Percentiles rank a stretch among this genome's conserved stretches.
Conservation (phyloP, 2,113 vertebrate species). For the Podilymbus podiceps region DNA sequence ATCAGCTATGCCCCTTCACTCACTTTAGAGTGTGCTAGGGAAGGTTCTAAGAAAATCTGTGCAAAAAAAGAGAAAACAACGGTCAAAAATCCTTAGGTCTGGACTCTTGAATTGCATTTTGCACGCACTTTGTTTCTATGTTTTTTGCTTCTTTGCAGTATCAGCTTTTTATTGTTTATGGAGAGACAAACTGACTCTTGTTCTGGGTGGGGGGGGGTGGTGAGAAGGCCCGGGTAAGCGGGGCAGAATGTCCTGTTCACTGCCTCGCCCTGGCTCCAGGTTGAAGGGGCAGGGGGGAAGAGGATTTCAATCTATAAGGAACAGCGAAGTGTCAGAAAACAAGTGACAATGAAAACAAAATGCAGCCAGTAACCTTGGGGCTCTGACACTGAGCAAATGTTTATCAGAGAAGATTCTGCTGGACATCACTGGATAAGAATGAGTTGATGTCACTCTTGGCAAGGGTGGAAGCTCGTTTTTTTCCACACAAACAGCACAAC, state of each 20-base stretch:
- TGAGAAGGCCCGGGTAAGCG: not conserved
- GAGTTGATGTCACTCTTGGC: constrained; percentile 84
- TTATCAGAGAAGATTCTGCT: constrained; percentile 71
- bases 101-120: not conserved
- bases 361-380: constrained; percentile 60
- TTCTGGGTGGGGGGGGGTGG: not conserved
- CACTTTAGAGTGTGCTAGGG: not conserved
- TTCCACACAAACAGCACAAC: constrained; percentile 72
- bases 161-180: not conserved
- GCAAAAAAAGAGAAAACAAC: not conserved
- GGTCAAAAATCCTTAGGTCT: not conserved
- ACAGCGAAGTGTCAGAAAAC: constrained; percentile 26
- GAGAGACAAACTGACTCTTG: constrained; percentile 18
- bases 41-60: not conserved
- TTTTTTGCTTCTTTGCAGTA: not conserved
- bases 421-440: constrained; percentile 81
- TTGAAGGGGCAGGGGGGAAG: not conserved
- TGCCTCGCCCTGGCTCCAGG: not conserved
- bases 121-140: not conserved
- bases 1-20: not conserved
- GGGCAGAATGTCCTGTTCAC: not conserved
- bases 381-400: constrained; percentile 72
- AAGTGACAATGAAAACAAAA: constrained; percentile 47
- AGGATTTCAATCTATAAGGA: not conserved
- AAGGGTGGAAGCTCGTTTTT: constrained; percentile 28